These are phyloP conservation scores for Hyaena hyaena DNA, from an alignment of 2,113 vertebrate species.

Conservation along the genomic window DNA sequence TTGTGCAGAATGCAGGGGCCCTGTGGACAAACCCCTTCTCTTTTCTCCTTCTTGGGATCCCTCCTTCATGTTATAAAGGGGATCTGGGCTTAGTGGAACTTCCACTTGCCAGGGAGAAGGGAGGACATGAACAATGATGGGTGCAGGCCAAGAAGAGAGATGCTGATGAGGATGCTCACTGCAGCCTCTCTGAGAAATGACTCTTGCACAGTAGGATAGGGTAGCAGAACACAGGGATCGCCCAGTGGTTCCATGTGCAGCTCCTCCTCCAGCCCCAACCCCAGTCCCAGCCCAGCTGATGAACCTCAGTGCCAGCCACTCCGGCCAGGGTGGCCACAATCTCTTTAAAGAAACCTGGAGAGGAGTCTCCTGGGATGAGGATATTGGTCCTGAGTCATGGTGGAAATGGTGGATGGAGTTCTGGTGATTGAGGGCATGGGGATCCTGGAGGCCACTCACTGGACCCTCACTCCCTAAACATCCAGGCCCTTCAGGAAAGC, in stretches of 20 bases:
- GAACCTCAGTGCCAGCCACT: conserved; percentile 93
- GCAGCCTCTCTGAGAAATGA: conserved; percentile 94
- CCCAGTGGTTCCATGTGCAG: conserved; percentile 91
- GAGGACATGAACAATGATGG: conserved; percentile 45
- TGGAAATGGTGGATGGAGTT: conserved; percentile 88
- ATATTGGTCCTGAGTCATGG: conserved; percentile 89
- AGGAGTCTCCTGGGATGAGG: conserved; percentile 91
- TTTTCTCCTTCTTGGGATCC: conserved; percentile 65
- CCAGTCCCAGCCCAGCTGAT: conserved; percentile 79
- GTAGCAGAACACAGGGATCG: conserved; percentile 92
- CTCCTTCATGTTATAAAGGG: conserved; percentile 65
- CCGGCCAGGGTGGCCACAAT: conserved; percentile 92
- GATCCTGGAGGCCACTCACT: conserved; percentile 75
- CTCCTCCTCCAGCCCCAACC: conserved; percentile 88
- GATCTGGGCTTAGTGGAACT: conserved; percentile 63
- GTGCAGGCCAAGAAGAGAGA: background rate
- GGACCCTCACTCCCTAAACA: conserved; percentile 77
- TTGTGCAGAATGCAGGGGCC: conserved; percentile 15
- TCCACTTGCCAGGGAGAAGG: conserved; percentile 70
- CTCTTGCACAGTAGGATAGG: conserved; percentile 93
- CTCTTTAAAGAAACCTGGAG: conserved; percentile 93
- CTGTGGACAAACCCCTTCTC: conserved; percentile 40
- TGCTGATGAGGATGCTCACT: conserved; percentile 83
- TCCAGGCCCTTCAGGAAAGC: conserved; percentile 84
- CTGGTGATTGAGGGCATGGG: conserved; percentile 86